Evolutionary conservation across 2,113 vertebrate genomes (phyloP).

Genomic region (Prunella fulvescens): DNA sequence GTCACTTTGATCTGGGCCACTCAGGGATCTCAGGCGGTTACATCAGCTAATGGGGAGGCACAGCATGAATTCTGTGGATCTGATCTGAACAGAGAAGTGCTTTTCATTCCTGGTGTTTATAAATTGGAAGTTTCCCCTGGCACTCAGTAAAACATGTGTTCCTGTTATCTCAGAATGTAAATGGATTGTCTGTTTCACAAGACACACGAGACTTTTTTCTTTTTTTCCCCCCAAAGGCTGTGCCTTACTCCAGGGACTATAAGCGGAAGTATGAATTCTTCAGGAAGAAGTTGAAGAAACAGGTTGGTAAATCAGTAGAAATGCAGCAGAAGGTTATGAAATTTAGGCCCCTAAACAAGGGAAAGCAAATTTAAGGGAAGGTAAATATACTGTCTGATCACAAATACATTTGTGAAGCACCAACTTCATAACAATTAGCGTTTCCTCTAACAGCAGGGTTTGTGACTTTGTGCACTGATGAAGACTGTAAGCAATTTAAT

Average conservation of each 20-base stretch:
- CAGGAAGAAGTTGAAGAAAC: constrained; percentile 95
- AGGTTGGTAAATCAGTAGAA: constrained; percentile 73
- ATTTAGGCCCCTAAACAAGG: not conserved
- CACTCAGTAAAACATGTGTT: not conserved
- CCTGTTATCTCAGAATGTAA: not conserved
- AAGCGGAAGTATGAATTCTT: constrained; percentile 99
- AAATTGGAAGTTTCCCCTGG: not conserved
- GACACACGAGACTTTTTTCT: not conserved
- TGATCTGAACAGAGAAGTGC: not conserved
- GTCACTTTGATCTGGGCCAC: not conserved
- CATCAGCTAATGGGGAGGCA: not conserved
- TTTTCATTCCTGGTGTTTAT: not conserved
- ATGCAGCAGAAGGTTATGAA: not conserved
- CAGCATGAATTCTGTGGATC: not conserved
- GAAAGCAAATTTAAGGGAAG: not conserved
- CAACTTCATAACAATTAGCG: not conserved
- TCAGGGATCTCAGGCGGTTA: not conserved
- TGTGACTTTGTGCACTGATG: not conserved
- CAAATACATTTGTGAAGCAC: not conserved
- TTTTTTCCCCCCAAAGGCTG: constrained; percentile 73
- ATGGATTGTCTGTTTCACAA: not conserved
- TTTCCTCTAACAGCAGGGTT: not conserved
- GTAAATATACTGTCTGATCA: not conserved
- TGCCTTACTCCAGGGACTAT: constrained; percentile 99
- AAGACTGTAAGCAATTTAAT: not conserved